Conservation (phyloP, 2,797 vertebrate species). For the Aplochiton taeniatus region DNA sequence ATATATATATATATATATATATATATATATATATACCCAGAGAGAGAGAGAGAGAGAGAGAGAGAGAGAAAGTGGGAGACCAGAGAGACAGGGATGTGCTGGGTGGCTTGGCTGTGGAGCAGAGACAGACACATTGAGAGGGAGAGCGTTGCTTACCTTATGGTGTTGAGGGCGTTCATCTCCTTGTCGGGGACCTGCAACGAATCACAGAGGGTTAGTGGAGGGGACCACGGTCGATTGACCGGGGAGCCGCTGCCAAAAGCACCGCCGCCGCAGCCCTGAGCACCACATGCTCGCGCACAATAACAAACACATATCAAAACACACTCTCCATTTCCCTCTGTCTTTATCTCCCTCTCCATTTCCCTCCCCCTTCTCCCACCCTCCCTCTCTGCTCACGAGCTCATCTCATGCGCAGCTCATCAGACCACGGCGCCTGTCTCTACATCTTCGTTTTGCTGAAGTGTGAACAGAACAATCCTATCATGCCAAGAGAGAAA, state of each 20-base stretch:
- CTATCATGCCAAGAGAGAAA: slow-evolving; percentile 49
- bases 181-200: slow-evolving; percentile 88
- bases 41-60: slow-evolving; percentile 7
- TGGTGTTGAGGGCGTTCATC: slow-evolving; percentile 84
- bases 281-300: slow-evolving; percentile 2
- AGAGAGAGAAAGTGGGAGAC: not conserved
- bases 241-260: slow-evolving; percentile 40
- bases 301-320: slow-evolving; percentile 30
- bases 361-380: not conserved
- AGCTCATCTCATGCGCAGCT: slow-evolving; percentile 28
- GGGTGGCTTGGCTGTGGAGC: too few species aligned
- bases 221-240: slow-evolving; percentile 41
- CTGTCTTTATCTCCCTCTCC: slow-evolving; percentile 8
- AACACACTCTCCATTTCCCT: slow-evolving; percentile 36
- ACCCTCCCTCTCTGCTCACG: slow-evolving; percentile 13
- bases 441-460: slow-evolving; percentile 48
- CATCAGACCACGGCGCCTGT: slow-evolving; percentile 28
- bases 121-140: slow-evolving; percentile 31
- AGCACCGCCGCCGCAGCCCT: slow-evolving; percentile 43
- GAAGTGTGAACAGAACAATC: slow-evolving; percentile 60
- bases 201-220: slow-evolving; percentile 77
- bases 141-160: slow-evolving; percentile 84
- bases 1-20: not conserved
- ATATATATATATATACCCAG: slow-evolving; percentile 24
- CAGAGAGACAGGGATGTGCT: slow-evolving; percentile 6